Evolutionary conservation across 2,797 vertebrate genomes (phyloP).

Genomic region (Erpetoichthys calabaricus): DNA sequence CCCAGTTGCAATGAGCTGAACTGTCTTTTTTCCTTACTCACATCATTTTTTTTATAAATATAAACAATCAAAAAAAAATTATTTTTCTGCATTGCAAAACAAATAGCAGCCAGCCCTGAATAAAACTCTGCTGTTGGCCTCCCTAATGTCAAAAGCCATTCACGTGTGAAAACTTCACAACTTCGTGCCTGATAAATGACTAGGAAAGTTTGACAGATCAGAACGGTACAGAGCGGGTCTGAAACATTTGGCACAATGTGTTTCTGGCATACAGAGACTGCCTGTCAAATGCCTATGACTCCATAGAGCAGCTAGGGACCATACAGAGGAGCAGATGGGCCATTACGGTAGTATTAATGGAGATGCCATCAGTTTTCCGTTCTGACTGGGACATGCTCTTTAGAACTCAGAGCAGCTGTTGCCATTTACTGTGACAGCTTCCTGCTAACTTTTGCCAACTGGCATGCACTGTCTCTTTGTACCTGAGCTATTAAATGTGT

Average conservation of each 20-base stretch:
- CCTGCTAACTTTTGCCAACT: conserved; percentile 99
- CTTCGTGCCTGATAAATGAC: conserved; percentile 70
- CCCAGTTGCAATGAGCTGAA: no score
- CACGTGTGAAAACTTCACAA: conserved; percentile 69
- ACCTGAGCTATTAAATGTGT: conserved; percentile 77
- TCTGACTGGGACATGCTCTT: conserved; percentile 99
- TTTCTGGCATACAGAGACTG: conserved; percentile 97
- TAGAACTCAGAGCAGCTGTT: conserved; percentile 99
- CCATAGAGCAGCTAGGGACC: conserved; percentile 96
- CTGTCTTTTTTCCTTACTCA: no score
- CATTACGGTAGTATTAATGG: conserved; percentile 99
- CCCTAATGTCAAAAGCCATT: conserved; percentile 60
- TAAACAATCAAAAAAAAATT: background rate
- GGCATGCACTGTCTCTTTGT: conserved; percentile 85
- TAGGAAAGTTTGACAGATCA: conserved; percentile 94
- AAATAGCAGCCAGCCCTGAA: conserved; percentile 1
- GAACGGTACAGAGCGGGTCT: conserved; percentile 82
- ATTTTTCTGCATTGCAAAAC: background rate
- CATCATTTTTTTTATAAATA: no score
- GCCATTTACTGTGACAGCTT: conserved; percentile 99
- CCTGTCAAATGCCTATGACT: conserved; percentile 99
- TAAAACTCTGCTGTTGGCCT: conserved; percentile 42
- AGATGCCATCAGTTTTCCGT: conserved; percentile 99
- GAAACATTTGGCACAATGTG: conserved; percentile 96
- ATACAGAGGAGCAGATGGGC: conserved; percentile 99